phyloP scores from a whole-genome alignment of 2,113 vertebrate genomes.

The Chinchilla lanigera region DNA sequence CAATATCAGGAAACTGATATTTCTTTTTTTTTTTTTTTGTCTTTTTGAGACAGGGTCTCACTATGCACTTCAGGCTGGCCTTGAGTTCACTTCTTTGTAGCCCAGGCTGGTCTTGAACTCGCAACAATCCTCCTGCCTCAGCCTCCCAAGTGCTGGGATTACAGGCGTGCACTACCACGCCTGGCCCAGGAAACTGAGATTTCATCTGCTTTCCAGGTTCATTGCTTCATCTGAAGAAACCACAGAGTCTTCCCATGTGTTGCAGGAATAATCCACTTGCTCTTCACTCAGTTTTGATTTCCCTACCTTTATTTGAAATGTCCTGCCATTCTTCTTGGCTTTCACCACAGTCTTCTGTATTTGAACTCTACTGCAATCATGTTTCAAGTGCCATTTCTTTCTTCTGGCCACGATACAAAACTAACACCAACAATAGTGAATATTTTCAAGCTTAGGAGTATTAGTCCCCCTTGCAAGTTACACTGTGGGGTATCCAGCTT shows the following conservation, averaged over 20 bases:
- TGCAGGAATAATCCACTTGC: not conserved
- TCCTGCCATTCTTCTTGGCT: not conserved
- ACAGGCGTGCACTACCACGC: no score
- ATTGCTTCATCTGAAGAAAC: slow-evolving; percentile 33
- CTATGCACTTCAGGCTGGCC: no score
- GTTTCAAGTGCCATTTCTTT: slow-evolving; percentile 20
- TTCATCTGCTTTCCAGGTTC: not conserved
- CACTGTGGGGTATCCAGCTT: slow-evolving; percentile 3
- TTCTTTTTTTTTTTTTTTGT: no score
- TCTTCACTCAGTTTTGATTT: not conserved
- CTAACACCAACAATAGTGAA: not conserved
- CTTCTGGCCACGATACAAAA: slow-evolving; percentile 47
- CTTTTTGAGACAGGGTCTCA: no score
- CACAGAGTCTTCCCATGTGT: not conserved
- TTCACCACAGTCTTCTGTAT: not conserved
- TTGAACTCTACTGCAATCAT: not conserved
- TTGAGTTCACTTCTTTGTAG: no score
- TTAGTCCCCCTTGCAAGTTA: not conserved
- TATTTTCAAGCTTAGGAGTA: slow-evolving; percentile 48
- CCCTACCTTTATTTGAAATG: slow-evolving; percentile 24
- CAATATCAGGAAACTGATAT: not conserved
- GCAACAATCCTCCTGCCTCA: no score
- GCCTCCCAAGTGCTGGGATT: no score
- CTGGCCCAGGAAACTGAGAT: no score
- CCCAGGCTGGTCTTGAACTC: no score